Conservation (phyloP, 2,113 vertebrate species). For the Podilymbus podiceps region DNA sequence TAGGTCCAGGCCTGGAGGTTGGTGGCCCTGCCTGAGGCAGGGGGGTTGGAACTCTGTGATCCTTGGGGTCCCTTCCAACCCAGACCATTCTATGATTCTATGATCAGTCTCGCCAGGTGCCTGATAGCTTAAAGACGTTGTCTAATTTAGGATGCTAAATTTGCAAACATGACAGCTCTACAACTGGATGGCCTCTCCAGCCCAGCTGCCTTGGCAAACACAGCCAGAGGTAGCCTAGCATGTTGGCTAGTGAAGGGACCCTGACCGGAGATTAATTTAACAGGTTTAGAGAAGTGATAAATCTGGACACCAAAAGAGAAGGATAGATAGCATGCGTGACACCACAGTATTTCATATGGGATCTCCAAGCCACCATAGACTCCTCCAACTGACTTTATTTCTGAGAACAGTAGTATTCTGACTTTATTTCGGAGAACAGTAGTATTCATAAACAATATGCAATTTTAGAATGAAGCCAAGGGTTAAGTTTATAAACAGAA, state of each 20-base stretch:
- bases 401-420: neutral
- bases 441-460: neutral
- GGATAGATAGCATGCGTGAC: neutral
- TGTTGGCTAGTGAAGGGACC: neutral
- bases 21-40: too few species aligned
- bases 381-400: neutral
- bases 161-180: neutral
- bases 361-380: neutral
- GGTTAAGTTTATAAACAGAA: neutral
- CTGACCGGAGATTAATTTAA: neutral
- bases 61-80: too few species aligned
- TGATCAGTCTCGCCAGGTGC: neutral
- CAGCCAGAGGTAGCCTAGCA: neutral
- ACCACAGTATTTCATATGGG: neutral
- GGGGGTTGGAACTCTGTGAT: too few species aligned
- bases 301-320: neutral
- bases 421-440: neutral
- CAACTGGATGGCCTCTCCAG: neutral
- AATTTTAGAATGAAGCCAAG: neutral
- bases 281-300: neutral
- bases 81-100: too few species aligned
- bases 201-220: neutral
- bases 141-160: neutral
- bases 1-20: too few species aligned
- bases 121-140: neutral